A percentile compares a stretch with the other conserved stretches of the same genome.
These are phyloP conservation scores for Cataglyphis albicans DNA, from an alignment of 2,888 invertebrate species.

Conservation along the genomic window DNA sequence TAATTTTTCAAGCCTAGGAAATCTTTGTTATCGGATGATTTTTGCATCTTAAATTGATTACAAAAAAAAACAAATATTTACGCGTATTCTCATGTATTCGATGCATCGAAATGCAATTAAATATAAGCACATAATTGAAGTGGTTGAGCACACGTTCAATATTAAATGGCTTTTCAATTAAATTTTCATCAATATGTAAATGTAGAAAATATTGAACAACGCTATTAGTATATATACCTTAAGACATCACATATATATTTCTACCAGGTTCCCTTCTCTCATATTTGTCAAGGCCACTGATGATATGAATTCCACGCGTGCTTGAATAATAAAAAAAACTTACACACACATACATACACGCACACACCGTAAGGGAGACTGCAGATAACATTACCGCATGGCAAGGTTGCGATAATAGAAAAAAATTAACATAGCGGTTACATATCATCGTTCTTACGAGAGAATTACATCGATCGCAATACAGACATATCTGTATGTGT, in stretches of 20 bases:
- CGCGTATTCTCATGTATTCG: not conserved
- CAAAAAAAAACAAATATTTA: not conserved
- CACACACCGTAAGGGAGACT: not conserved
- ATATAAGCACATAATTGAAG: not conserved
- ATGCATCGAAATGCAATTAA: not conserved
- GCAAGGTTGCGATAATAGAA: slow-evolving; percentile 19
- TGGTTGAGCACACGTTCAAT: not conserved
- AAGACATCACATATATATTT: slow-evolving; percentile 3
- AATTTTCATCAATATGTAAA: slow-evolving; percentile 23
- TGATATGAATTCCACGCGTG: slow-evolving; percentile 34
- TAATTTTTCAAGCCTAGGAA: not conserved
- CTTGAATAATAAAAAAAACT: slow-evolving; percentile 37
- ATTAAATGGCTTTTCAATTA: slow-evolving; percentile 9
- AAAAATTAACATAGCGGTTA: slow-evolving; percentile 4
- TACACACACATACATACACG: no score
- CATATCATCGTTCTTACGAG: not conserved
- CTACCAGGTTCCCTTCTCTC: not conserved
- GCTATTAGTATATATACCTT: slow-evolving; percentile 22
- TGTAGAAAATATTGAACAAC: not conserved
- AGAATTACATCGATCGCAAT: not conserved
- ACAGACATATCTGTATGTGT: not conserved
- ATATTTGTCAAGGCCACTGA: slow-evolving; percentile 36
- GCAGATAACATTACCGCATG: slow-evolving; percentile 1
- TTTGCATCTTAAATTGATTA: not conserved
- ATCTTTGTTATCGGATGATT: not conserved